Percentiles rank a stretch among this genome's conserved stretches.
phyloP scores from a whole-genome alignment of 2,888 invertebrate species.

The Coelopa pilipes region DNA sequence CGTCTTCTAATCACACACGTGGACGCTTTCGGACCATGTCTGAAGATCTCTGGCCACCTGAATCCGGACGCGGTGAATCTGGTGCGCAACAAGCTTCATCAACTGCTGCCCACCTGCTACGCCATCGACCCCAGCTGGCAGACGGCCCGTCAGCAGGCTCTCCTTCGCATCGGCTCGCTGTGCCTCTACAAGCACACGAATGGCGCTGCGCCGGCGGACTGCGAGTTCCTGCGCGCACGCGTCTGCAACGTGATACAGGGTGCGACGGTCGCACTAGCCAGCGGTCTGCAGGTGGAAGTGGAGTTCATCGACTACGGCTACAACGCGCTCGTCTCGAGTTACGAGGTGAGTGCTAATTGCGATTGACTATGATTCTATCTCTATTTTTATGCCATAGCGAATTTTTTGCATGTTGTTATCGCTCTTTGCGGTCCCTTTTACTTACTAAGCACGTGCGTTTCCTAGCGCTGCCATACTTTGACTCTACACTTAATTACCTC shows the following conservation, averaged over 20 bases:
- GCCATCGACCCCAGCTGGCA: slow-evolving; percentile 56
- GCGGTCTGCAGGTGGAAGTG: slow-evolving; percentile 72
- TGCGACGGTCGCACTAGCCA: slow-evolving; percentile 19
- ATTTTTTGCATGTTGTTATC: background rate
- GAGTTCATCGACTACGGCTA: slow-evolving; percentile 79
- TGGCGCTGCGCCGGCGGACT: slow-evolving; percentile 55
- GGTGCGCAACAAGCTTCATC: slow-evolving; percentile 57
- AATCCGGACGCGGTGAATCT: slow-evolving; percentile 58
- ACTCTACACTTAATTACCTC: background rate
- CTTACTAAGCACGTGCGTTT: background rate
- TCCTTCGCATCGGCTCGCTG: slow-evolving; percentile 54
- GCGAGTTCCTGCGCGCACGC: slow-evolving; percentile 66
- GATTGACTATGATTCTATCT: slow-evolving; percentile 20
- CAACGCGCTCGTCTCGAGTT: slow-evolving; percentile 70
- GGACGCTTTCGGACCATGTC: slow-evolving; percentile 75
- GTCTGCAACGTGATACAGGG: slow-evolving; percentile 48
- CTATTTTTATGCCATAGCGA: background rate
- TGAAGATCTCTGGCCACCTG: slow-evolving; percentile 78
- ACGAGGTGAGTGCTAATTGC: slow-evolving; percentile 64
- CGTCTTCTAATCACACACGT: slow-evolving; percentile 70
- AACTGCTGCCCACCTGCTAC: slow-evolving; percentile 57
- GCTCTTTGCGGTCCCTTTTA: background rate
- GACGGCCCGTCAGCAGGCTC: slow-evolving; percentile 54
- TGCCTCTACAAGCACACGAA: slow-evolving; percentile 66
- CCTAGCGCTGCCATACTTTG: background rate